Evolutionary conservation across 2,797 vertebrate species (phyloP).

Genomic region (Esox lucius): DNA sequence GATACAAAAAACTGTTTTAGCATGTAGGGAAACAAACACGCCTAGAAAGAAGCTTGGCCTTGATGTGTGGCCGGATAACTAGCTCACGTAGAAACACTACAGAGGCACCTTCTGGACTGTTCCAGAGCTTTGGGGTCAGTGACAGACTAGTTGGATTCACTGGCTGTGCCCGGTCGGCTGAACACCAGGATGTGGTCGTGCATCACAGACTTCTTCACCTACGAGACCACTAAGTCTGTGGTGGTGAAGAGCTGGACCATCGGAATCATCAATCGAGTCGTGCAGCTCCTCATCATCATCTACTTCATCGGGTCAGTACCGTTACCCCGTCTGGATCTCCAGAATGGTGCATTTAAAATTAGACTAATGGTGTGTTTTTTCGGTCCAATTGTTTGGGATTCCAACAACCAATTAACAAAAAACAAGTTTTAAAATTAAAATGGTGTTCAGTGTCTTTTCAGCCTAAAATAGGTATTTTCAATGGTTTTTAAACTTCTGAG

Average conservation of each 20-base stretch:
- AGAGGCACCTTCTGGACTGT: background rate
- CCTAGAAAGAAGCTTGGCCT: background rate
- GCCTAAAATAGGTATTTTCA: background rate
- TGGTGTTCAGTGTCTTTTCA: background rate
- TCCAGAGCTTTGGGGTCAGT: background rate
- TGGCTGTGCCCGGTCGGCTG: background rate
- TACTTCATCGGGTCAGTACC: constrained; percentile 55
- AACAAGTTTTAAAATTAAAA: no score
- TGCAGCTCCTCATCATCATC: constrained; percentile 73
- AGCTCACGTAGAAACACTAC: background rate
- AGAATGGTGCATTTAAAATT: background rate
- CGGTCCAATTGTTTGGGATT: no score
- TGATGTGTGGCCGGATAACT: background rate
- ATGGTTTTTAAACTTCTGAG: background rate
- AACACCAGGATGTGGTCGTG: constrained; percentile 54
- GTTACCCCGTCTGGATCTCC: background rate
- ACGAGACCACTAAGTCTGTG: constrained; percentile 82
- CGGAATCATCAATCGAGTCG: constrained; percentile 78
- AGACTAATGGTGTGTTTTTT: no score
- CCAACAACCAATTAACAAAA: no score
- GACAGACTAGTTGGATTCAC: background rate
- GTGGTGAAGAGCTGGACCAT: constrained; percentile 84
- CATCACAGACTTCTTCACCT: constrained; percentile 79
- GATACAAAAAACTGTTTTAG: background rate
- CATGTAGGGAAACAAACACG: background rate